Evolutionary conservation across 2,888 invertebrate genomes (phyloP).

Genomic region (Operophtera brumata): DNA sequence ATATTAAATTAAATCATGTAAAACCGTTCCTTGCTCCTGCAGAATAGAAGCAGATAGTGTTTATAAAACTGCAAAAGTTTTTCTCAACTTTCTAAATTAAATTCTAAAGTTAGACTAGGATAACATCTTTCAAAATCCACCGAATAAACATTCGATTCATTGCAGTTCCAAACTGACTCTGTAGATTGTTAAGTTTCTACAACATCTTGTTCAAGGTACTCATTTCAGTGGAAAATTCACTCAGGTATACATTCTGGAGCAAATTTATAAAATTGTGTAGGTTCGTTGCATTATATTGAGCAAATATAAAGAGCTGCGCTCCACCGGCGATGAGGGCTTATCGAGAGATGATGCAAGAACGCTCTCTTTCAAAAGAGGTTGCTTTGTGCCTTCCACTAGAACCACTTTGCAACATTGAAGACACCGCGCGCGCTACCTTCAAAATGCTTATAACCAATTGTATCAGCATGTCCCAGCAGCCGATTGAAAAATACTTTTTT

Average conservation of each 20-base stretch:
- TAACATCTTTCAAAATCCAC: too few species aligned
- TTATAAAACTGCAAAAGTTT: background rate
- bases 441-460: conserved; percentile 25
- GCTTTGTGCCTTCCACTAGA: conserved; percentile 67
- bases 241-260: too few species aligned
- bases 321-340: conserved; percentile 52
- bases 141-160: background rate
- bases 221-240: too few species aligned
- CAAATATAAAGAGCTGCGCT: conserved; percentile 49
- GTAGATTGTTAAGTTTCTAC: background rate
- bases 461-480: conserved; percentile 24
- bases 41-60: background rate
- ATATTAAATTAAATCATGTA: background rate
- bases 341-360: conserved; percentile 67
- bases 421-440: conserved; percentile 36
- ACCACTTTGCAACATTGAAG: conserved; percentile 56
- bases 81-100: background rate
- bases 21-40: background rate
- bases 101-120: too few species aligned
- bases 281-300: conserved; percentile 45
- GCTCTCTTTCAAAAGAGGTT: conserved; percentile 65
- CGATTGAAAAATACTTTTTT: conserved; percentile 1
- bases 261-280: too few species aligned
- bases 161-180: background rate
- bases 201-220: background rate